These are phyloP conservation scores for Aspiorhynchus laticeps DNA, from an alignment of 2,113 vertebrate species.

Conservation along the genomic window DNA sequence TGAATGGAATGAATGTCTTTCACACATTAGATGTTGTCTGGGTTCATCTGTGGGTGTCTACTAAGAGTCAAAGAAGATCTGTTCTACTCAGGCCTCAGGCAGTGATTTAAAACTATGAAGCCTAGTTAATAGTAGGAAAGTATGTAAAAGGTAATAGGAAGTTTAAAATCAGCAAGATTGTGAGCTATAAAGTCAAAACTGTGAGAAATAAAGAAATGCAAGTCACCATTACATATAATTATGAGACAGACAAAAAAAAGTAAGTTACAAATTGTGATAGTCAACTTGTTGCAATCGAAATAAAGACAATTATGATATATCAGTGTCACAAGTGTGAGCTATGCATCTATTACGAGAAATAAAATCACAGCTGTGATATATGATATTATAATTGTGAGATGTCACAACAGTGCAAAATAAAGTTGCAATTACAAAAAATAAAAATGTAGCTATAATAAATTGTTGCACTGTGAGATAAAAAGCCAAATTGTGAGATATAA, in stretches of 20 bases:
- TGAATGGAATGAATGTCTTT: not conserved
- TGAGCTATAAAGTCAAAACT: not conserved
- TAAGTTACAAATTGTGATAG: not conserved
- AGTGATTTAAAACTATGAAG: conserved; percentile 8
- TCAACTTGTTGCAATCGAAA: not conserved
- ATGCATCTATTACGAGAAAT: not conserved
- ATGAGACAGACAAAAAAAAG: not conserved
- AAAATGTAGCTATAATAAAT: not conserved
- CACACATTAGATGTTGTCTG: not conserved
- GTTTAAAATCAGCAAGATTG: not conserved
- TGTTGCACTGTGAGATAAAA: not conserved
- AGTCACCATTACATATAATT: not conserved
- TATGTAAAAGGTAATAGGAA: not conserved
- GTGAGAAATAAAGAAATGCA: not conserved
- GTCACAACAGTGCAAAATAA: not conserved
- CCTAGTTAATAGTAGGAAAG: not conserved
- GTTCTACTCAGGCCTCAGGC: not conserved
- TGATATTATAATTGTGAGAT: not conserved
- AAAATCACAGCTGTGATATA: not conserved
- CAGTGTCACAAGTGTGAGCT: not conserved
- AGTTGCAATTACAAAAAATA: not conserved
- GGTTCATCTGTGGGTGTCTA: not conserved
- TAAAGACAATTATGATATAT: not conserved
- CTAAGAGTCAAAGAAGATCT: not conserved
- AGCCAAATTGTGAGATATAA: not conserved